phyloP scores from a whole-genome alignment of 2,888 invertebrate genomes.

The Campoplex capitator region DNA sequence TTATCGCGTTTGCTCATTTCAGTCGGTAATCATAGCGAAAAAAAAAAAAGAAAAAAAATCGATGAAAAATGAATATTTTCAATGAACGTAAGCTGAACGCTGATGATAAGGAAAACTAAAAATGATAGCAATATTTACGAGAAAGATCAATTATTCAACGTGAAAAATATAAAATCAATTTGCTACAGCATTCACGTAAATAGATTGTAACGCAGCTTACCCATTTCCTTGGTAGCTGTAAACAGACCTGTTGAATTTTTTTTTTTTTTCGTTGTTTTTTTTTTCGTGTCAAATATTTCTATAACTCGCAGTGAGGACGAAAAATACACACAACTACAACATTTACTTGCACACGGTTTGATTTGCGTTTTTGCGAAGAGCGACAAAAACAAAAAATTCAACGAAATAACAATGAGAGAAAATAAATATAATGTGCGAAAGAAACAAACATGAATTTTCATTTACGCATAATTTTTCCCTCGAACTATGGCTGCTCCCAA shows the following conservation, averaged over 20 bases:
- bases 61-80: background rate
- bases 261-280: background rate
- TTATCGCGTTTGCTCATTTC: background rate
- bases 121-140: slow-evolving; percentile 65
- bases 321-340: slow-evolving; percentile 24
- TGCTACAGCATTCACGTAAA: slow-evolving; percentile 77
- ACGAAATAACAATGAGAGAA: background rate
- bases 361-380: slow-evolving; percentile 30
- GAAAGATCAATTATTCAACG: slow-evolving; percentile 31
- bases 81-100: slow-evolving; percentile 3
- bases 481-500: background rate
- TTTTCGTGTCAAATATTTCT: slow-evolving; percentile 21
- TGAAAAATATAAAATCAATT: slow-evolving; percentile 72
- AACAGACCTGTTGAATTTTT: slow-evolving; percentile 81
- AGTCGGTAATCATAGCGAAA: background rate
- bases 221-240: slow-evolving; percentile 84
- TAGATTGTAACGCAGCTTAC: slow-evolving; percentile 81
- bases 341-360: slow-evolving; percentile 67
- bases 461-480: background rate
- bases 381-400: slow-evolving; percentile 3
- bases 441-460: background rate
- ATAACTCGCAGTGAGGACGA: slow-evolving; percentile 1
- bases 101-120: slow-evolving; percentile 1
- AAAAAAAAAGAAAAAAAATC: slow-evolving; percentile 12
- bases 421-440: background rate